Conservation (phyloP, 2,113 vertebrate species). For the Oenanthe oenanthe region DNA sequence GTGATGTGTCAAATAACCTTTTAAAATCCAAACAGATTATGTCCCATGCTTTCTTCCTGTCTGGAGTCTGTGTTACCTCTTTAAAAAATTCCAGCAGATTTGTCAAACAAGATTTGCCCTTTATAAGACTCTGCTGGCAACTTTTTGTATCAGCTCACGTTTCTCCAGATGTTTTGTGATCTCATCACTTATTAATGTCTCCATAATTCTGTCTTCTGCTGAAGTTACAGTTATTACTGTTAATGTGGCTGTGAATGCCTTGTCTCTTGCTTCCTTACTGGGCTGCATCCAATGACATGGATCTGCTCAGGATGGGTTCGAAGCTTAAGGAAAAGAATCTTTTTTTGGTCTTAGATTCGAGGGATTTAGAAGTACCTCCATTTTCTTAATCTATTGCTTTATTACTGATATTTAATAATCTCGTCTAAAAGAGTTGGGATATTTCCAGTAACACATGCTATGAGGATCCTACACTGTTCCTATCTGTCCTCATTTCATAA, state of each 20-base stretch:
- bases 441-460: background rate
- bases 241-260: slow-evolving; percentile 29
- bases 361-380: background rate
- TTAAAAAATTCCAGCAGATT: slow-evolving; percentile 45
- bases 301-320: background rate
- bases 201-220: slow-evolving; percentile 50
- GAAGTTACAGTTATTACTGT: slow-evolving; percentile 52
- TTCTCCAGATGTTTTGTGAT: slow-evolving; percentile 65
- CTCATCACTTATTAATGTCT: slow-evolving; percentile 54
- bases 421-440: background rate
- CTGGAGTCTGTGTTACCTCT: slow-evolving; percentile 53
- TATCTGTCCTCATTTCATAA: background rate
- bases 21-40: slow-evolving; percentile 46
- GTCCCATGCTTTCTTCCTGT: slow-evolving; percentile 44
- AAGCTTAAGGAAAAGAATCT: background rate
- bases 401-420: background rate
- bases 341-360: background rate
- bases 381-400: slow-evolving; percentile 1
- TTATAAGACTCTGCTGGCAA: slow-evolving; percentile 32
- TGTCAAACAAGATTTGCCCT: slow-evolving; percentile 49
- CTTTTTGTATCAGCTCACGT: slow-evolving; percentile 59
- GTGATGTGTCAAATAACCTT: slow-evolving; percentile 58
- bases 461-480: background rate
- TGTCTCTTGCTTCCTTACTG: background rate
- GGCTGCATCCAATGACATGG: background rate